phyloP scores from a whole-genome alignment of 1,140 invertebrate genomes.

The Macrotrachela quadricornifera region DNA sequence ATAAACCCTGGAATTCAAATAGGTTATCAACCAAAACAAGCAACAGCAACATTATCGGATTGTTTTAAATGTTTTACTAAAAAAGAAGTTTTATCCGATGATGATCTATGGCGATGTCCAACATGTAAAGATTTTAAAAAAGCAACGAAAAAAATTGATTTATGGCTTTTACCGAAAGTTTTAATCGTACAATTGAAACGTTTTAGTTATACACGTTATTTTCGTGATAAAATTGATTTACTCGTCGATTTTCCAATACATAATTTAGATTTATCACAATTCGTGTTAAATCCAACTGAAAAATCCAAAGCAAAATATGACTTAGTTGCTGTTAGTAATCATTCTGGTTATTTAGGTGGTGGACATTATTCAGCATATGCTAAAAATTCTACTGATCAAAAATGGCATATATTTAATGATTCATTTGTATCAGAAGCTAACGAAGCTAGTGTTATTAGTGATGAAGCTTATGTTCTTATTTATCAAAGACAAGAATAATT shows the following conservation, averaged over 20 bases:
- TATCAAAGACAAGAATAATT: constrained; percentile 7
- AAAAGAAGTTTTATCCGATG: constrained; percentile 31
- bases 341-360: constrained; percentile 38
- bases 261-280: constrained; percentile 8
- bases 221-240: constrained; percentile 57
- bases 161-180: constrained; percentile 62
- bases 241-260: constrained; percentile 57
- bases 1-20: no score
- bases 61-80: constrained; percentile 35
- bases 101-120: constrained; percentile 51
- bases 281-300: constrained; percentile 11
- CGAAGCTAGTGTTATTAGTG: neutral
- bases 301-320: constrained; percentile 32
- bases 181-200: constrained; percentile 75
- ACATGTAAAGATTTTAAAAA: constrained; percentile 57
- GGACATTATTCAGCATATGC: constrained; percentile 38
- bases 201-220: constrained; percentile 44
- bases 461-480: constrained; percentile 1
- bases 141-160: constrained; percentile 69
- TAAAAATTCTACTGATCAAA: constrained; percentile 30
- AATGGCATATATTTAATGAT: constrained; percentile 42
- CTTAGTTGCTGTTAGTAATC: constrained; percentile 37
- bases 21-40: no score
- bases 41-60: constrained; percentile 30
- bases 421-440: constrained; percentile 22